Evolutionary conservation across 2,888 invertebrate species (phyloP).

Genomic region (Clanis bilineata): DNA sequence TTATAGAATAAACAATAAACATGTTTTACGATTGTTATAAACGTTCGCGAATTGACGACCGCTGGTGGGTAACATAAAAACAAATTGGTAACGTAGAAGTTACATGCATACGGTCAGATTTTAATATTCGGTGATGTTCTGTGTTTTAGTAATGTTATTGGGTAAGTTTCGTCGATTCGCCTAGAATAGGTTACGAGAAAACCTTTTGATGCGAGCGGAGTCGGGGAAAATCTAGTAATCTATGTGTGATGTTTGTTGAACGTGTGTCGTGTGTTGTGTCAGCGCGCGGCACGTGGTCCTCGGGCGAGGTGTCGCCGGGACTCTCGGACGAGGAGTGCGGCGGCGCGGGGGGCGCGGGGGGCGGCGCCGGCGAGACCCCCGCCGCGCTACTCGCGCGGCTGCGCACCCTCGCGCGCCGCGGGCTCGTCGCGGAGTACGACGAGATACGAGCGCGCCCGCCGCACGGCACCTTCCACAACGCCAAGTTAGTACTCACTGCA

Average conservation of each 20-base stretch:
- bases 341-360: constrained; percentile 79
- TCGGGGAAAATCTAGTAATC: background rate
- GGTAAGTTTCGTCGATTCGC: too few relatives aligned
- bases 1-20: background rate
- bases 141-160: background rate
- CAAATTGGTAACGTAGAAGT: background rate
- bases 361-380: constrained; percentile 83
- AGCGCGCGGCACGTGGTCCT: constrained; percentile 77
- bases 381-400: constrained; percentile 90
- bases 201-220: too few relatives aligned
- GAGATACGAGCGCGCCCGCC: constrained; percentile 93
- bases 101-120: background rate
- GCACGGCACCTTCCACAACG: constrained; percentile 93
- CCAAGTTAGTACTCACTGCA: constrained; percentile 86
- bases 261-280: constrained; percentile 10
- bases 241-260: background rate
- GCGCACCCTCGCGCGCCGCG: constrained; percentile 88
- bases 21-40: constrained; percentile 15
- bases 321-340: constrained; percentile 96
- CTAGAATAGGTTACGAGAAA: too few relatives aligned
- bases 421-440: constrained; percentile 93
- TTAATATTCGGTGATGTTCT: background rate
- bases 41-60: background rate
- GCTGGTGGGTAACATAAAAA: background rate
- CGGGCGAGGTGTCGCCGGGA: constrained; percentile 86